Base-by-base conservation (phyloP, 2,888 invertebrate genomes). In the Pristionchus fissidentatus region DNA sequence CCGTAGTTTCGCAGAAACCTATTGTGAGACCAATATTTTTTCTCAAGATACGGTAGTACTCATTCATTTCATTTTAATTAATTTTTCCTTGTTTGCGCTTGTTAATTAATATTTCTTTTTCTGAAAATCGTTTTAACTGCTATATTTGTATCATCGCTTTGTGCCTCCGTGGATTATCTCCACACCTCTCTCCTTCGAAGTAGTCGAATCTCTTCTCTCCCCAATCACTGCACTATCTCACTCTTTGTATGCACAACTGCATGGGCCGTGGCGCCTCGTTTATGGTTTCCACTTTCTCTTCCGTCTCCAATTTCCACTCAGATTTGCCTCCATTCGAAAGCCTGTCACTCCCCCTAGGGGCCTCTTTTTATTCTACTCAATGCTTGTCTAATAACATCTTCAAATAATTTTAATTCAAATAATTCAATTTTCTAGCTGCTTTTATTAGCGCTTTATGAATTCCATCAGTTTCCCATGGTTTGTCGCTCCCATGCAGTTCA, bases 221-320 rank as follows among this genome's bases (percentile, higher is more conserved):
- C 3, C 70, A 15, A 22, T 26, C 22, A 22, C 41, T n/a, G 32
- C 7, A n/a, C 43, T 41, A 5, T 41, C 43, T 22, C 75, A 41
- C 32, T 22, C 46, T 77, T 19, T 77, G 75, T 77, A 26, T 77
- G 75, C 75, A 32, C 75, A 77, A 77, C 75, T 49, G 75, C 41
- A 26, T n/a, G 32, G 41, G 29, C 15, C 26, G 29, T 4, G n/a
- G 32, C 43, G 43, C 43, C 49, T 77, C 75, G 46, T 32, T 77
- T 77, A 77, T 77, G 75, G 75, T 77, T 77, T 49, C 75, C 75
- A 4, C 46, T 77, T 77, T 77, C 75, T 0, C 75, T 49, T 41
- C 49, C 49, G 41, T 70, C 70, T 38, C 43, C 41, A 0, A 10
- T 70, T 22, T 13, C 75, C 46, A 29, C 38, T 49, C 75, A 49